Conservation (phyloP, 2,797 vertebrate species). For the Eupleurogrammus muticus region DNA sequence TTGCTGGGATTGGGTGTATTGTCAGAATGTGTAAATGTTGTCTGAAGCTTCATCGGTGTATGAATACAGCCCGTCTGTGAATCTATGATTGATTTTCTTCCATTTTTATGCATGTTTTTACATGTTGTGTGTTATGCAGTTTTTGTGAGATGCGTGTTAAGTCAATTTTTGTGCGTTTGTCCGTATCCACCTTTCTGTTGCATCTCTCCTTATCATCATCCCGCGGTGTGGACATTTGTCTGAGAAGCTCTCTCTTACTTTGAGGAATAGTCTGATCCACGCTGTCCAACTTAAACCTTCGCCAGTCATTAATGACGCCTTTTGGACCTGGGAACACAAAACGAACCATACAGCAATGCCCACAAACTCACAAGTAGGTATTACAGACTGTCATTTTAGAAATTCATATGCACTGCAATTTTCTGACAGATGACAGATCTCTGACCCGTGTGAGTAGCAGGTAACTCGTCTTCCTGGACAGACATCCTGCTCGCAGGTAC, state of each 20-base stretch:
- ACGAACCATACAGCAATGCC: neutral
- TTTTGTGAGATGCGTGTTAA: neutral
- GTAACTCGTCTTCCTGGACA: slow-evolving; percentile 61
- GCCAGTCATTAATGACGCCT: slow-evolving; percentile 96
- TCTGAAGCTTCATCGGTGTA: too few relatives aligned
- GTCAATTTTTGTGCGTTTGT: neutral
- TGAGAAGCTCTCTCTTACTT: slow-evolving; percentile 90
- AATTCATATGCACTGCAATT: neutral
- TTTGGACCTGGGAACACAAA: slow-evolving; percentile 87
- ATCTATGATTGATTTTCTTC: neutral
- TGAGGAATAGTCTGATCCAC: slow-evolving; percentile 85
- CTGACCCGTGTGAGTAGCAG: slow-evolving; percentile 71
- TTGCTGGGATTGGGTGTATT: neutral
- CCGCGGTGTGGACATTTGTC: slow-evolving; percentile 92
- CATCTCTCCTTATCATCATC: slow-evolving; percentile 87
- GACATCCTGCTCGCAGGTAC: slow-evolving; percentile 57
- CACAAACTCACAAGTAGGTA: neutral
- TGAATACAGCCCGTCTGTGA: too few relatives aligned
- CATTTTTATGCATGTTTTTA: neutral
- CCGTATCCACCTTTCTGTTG: slow-evolving; percentile 86
- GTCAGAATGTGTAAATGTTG: neutral
- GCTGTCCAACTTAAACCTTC: slow-evolving; percentile 94
- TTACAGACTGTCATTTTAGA: neutral
- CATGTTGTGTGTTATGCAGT: neutral
- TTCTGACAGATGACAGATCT: neutral